Conservation (phyloP, 2,797 vertebrate species). For the Helarctos malayanus region DNA sequence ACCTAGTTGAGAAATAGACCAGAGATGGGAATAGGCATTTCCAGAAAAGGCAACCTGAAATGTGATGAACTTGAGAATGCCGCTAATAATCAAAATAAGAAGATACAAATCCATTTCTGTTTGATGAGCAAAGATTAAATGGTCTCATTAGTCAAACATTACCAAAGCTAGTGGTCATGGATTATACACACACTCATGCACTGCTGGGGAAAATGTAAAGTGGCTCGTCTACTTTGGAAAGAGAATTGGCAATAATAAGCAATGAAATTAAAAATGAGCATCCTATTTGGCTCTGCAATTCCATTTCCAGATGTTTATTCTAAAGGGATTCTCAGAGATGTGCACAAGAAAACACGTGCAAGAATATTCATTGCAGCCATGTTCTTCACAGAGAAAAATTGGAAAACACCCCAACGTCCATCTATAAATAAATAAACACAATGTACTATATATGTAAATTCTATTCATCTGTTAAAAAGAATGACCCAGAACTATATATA, state of each 20-base stretch:
- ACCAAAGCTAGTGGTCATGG: background rate
- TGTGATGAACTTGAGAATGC: background rate
- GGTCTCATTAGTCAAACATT: background rate
- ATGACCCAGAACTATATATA: constrained; percentile 13
- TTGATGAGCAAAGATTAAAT: background rate
- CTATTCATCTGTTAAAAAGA: constrained; percentile 67
- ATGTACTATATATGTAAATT: background rate
- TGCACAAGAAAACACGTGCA: background rate
- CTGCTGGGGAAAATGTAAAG: background rate
- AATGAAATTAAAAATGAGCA: background rate
- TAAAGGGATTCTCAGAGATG: constrained; percentile 45
- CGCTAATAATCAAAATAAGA: background rate
- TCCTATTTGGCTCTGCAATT: background rate
- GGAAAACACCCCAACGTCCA: constrained; percentile 53
- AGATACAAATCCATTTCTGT: background rate
- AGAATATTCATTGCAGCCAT: constrained; percentile 2
- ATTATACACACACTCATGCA: background rate
- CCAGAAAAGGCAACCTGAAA: background rate
- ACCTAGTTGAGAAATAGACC: background rate
- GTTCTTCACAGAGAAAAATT: constrained; percentile 50
- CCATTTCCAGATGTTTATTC: constrained; percentile 56
- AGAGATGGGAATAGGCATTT: background rate
- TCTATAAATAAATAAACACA: constrained; percentile 75
- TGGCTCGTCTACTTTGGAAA: background rate
- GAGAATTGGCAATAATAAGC: background rate